A percentile compares a stretch with the other conserved stretches of the same genome.
phyloP scores from a whole-genome alignment of 1,140 invertebrate species.

The Phenacoccus solenopsis region DNA sequence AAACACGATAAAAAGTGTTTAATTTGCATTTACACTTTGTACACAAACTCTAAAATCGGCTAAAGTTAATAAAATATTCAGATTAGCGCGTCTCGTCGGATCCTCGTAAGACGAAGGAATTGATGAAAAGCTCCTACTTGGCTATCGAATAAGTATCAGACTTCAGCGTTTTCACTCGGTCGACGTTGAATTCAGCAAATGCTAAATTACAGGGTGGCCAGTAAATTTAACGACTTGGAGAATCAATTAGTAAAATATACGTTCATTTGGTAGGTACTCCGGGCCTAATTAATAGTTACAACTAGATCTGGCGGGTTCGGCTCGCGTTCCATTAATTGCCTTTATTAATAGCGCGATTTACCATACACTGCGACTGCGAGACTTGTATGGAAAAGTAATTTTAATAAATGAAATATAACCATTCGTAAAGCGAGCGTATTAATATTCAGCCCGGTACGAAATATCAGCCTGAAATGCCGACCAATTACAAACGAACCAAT shows the following conservation, averaged over 20 bases:
- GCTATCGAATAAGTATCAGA: neutral
- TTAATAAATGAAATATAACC: neutral
- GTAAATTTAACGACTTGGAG: neutral
- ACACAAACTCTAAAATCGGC: no score
- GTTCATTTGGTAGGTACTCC: neutral
- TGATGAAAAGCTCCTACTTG: neutral
- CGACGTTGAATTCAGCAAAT: neutral
- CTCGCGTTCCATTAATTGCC: neutral
- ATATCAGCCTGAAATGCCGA: no score
- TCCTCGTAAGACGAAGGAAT: no score
- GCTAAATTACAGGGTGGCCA: neutral
- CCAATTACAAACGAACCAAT: no score
- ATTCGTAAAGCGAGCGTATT: neutral
- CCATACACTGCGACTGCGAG: neutral
- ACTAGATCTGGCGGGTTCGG: neutral
- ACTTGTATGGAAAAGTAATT: neutral
- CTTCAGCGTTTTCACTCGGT: no score
- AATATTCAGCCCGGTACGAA: no score
- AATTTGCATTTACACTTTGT: no score
- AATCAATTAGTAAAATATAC: neutral
- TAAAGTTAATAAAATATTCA: no score
- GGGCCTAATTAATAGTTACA: neutral
- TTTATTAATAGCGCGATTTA: neutral
- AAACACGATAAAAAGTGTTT: no score
- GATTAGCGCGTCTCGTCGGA: no score